Percentiles rank a stretch among this genome's conserved stretches.
These are phyloP conservation scores for Syndactyla subalaris DNA, from an alignment of 2,797 vertebrate genomes.

Conservation along the genomic window DNA sequence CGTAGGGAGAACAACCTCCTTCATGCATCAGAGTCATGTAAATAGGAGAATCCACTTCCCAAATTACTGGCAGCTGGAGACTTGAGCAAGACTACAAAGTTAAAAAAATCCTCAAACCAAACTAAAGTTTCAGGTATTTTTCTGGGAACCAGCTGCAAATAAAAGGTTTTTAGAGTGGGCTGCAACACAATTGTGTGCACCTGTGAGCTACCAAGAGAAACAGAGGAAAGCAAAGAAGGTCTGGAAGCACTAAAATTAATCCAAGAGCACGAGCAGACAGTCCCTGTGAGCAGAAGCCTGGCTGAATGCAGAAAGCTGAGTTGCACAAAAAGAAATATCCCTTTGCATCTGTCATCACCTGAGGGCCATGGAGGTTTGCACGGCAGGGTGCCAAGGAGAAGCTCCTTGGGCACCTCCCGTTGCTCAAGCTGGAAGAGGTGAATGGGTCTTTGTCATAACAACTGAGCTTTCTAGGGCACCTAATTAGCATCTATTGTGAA, in stretches of 20 bases:
- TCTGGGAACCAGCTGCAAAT: not conserved
- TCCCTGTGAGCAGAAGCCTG: accelerated
- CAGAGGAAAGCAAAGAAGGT: not conserved
- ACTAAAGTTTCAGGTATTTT: not conserved
- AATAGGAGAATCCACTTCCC: not conserved
- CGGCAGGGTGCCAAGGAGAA: accelerated
- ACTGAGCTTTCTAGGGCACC: not conserved
- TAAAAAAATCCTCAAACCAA: not conserved
- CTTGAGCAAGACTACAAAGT: not conserved
- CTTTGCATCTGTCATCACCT: accelerated
- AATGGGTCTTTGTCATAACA: not conserved
- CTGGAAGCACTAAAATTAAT: not conserved
- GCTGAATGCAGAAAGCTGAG: not conserved
- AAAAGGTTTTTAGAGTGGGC: not conserved
- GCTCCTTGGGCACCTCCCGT: accelerated
- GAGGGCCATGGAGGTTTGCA: not conserved
- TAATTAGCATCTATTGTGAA: not conserved
- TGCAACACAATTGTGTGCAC: not conserved
- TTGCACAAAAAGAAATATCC: accelerated
- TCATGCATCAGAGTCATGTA: not conserved
- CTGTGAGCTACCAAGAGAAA: not conserved
- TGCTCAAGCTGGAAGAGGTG: not conserved
- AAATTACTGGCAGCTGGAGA: not conserved
- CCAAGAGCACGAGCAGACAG: accelerated
- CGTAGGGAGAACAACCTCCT: not conserved